Evolutionary conservation across 2,113 vertebrate genomes (phyloP), one percentile per base, ranked within the genome.

Genomic region (Ailuropoda melanoleuca): DNA sequence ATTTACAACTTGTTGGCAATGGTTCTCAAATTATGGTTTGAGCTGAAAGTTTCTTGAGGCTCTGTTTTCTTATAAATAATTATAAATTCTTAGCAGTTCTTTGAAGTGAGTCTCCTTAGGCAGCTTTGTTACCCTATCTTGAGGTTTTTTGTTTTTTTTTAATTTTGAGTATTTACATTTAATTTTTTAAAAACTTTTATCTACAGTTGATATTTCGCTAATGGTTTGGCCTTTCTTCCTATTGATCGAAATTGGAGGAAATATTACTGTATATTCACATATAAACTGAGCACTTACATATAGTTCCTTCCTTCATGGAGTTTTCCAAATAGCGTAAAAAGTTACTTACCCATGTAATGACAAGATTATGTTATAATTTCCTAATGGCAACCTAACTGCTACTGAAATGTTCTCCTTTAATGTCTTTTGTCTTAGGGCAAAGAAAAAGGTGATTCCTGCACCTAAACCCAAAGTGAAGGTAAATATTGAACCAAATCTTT

Each of bases 391-490:
- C 48, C 26, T 43, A 50, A 92, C n/a, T 93, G 8, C 21, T 95
- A 26, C 43, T 96, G 19, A 94, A 92, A 50, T 95, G 0, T n/a
- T 21, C 64, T 93, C 37, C 14, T 37, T 78, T 93, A 75, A 23
- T 77, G 83, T 94, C 90, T 88, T 91, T 66, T 6, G 85, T 87
- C 84, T 68, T 98, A 99, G 99, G 97, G 99, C 99, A 95, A 99
- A 99, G 99, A 99, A 99, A 96, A 99, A 99, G 98, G 99, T 99
- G 95, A 99, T 99, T 96, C 97, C 99, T 82, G 98, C 99, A 62
- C 99, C 99, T 91, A 99, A 99, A 98, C 99, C 99, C 95, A 99
- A 99, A 99, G 98, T 98, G 90, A 99, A 99, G 99, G 99, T 99
- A 96, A 99, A 98, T 98, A 43, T 81, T 53, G 34, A 68, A 58